Base-by-base conservation (phyloP, 1,140 invertebrate species). In the Maconellicoccus hirsutus region DNA sequence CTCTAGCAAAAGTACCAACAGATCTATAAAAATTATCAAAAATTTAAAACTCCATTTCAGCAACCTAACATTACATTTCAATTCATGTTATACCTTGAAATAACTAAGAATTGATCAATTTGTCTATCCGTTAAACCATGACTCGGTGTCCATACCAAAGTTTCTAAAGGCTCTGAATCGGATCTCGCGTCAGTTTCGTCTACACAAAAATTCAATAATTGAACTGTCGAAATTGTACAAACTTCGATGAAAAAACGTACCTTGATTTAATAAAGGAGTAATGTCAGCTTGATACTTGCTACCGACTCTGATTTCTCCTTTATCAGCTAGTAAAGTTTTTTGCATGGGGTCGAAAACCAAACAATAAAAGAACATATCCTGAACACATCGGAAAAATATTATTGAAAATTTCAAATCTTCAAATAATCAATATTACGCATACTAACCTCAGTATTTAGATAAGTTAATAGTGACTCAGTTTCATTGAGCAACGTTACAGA, bases 361-460 rank as follows among this genome's bases (percentile, higher is more conserved):
- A 79, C 96, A 98, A 83, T 99, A 99, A 82, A 98, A 99, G 86
- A 99, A 99, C 78, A 92, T 91, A 82, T 99, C 96, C 86, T 93
- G 81, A 77, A 82, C 82, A 78, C 78, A 78, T 76, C 76, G 71
- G 77, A 78, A 79, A 70, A 22, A 70, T 23, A 8, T 4, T 4
- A 66, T 8, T 23, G 10, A 25, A 23, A 66, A 66, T 26, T 25
- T n/a, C n/a, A n/a, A n/a, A 19, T 59, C n/a, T 22, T 22, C 16
- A 59, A 22, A 59, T 19, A 16, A 59, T 22, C n/a, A 59, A 59
- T 7, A 59, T 22, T 3, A 4, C 21, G 16, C 6, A 59, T 70
- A 85, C 86, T 86, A 82, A 92, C 90, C 79, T 98, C 96, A 85
- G 94, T 95, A 82, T 94, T 93, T 74, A 98, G 85, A 84, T 99